Percentiles rank a stretch among this genome's conserved stretches.
These are phyloP conservation scores for Cyanistes caeruleus DNA, from an alignment of 2,113 vertebrate species.

Conservation along the genomic window DNA sequence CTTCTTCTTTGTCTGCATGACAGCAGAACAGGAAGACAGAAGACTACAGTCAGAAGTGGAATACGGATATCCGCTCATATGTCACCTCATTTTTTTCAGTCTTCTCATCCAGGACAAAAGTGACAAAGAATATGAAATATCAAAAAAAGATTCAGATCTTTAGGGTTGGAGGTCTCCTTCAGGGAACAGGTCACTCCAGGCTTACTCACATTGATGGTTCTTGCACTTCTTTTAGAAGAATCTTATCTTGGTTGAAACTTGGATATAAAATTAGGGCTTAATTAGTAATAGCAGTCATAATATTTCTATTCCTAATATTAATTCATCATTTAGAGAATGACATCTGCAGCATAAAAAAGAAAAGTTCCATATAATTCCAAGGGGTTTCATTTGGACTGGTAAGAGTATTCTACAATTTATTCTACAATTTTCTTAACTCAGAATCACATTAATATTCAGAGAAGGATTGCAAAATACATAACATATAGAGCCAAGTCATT, in stretches of 20 bases:
- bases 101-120: not conserved
- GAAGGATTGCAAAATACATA: not conserved
- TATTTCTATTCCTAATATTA: not conserved
- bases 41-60: not conserved
- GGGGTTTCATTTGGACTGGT: not conserved
- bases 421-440: not conserved
- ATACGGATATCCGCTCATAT: accelerated
- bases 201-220: not conserved
- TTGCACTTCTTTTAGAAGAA: not conserved
- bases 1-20: not conserved
- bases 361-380: not conserved
- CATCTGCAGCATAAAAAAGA: not conserved
- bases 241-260: not conserved
- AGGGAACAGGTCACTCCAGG: not conserved
- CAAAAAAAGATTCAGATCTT: not conserved
- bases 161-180: not conserved
- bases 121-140: not conserved
- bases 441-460: not conserved
- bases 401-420: not conserved
- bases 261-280: not conserved
- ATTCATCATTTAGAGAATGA: not conserved
- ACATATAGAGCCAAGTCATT: not conserved
- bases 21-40: not conserved
- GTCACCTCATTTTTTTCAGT: not conserved
- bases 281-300: not conserved